These are phyloP conservation scores for Patella depressa DNA, from an alignment of 2,888 invertebrate species.

Conservation along the genomic window DNA sequence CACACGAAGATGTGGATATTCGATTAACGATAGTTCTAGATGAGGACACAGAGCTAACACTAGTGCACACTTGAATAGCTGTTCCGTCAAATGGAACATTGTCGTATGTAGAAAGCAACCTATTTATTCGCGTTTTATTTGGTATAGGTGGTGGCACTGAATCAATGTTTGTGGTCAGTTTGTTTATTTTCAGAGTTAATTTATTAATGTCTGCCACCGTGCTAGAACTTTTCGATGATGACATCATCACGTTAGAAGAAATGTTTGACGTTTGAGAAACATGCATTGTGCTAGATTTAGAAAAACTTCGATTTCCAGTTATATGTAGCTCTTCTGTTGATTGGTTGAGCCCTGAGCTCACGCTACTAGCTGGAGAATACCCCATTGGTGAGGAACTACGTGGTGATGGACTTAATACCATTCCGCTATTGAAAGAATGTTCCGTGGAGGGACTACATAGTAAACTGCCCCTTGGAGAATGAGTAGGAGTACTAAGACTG, in stretches of 20 bases:
- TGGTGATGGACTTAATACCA: constrained; percentile 36
- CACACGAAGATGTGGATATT: constrained; percentile 49
- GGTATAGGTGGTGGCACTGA: constrained; percentile 76
- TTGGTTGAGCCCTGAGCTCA: constrained; percentile 89
- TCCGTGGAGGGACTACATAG: constrained; percentile 34
- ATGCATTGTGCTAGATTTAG: neutral
- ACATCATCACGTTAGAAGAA: neutral
- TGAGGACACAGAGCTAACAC: constrained; percentile 38
- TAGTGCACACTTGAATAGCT: constrained; percentile 28
- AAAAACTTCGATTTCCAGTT: neutral
- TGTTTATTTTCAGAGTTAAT: constrained; percentile 57
- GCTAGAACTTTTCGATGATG: constrained; percentile 28
- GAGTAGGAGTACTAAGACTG: constrained; percentile 27
- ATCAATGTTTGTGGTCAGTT: constrained; percentile 59
- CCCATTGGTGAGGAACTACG: constrained; percentile 51
- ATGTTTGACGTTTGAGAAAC: neutral
- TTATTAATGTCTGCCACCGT: constrained; percentile 60
- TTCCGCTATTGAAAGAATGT: constrained; percentile 31
- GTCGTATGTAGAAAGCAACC: constrained; percentile 81
- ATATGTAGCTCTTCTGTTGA: constrained; percentile 73
- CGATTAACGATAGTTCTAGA: constrained; percentile 44
- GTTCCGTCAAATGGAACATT: constrained; percentile 73
- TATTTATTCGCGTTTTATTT: constrained; percentile 76
- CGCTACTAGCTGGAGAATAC: constrained; percentile 79
- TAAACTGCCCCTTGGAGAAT: constrained; percentile 36